Evolutionary conservation across 1,140 invertebrate genomes (phyloP), one percentile per base, ranked within the genome.

Genomic region (Popillia japonica): DNA sequence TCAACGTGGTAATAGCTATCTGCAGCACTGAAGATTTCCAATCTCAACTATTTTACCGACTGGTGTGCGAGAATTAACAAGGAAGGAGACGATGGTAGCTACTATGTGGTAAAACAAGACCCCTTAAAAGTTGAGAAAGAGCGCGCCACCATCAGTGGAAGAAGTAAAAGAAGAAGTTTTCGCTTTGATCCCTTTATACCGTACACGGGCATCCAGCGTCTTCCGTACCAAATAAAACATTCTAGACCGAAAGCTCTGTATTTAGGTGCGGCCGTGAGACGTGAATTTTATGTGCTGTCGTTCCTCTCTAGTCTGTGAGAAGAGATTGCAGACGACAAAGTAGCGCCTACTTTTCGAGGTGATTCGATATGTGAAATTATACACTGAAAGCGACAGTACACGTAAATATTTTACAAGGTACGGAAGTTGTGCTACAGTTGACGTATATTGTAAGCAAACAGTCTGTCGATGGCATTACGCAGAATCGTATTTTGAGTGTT

Each of bases 111-210:
- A 48, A 48, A 48, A 48, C 44, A 48, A 48, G 44, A 48, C 44
- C 11, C 44, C n/a, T 10, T 14, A 48, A 48, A 48, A 48, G 44
- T 48, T 48, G 44, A 48, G 44, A n/a, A 48, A 48, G 44, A 48
- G 8, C 0, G 44, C 44, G 44, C 44, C 44, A 48, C 44, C 44
- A n/a, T 48, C 44, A n/a, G 17, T n/a, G 44, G 11, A 48, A 48
- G 44, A 48, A 48, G 44, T 48, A 48, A 48, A 48, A 42, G n/a
- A 48, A 48, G 44, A 48, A 48, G 44, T 48, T 48, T 48, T 48
- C 44, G 17, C 44, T 48, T 48, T 48, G 44, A 48, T 48, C 44
- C 44, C 44, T 48, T 48, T 48, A 48, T 48, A 48, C 44, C 44
- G 10, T 11, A 48, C 44, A 48, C 11, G 44, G 44, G 44, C 44